These are phyloP conservation scores for Andrena praecox DNA, from an alignment of 2,888 invertebrate genomes.

Conservation along the genomic window DNA sequence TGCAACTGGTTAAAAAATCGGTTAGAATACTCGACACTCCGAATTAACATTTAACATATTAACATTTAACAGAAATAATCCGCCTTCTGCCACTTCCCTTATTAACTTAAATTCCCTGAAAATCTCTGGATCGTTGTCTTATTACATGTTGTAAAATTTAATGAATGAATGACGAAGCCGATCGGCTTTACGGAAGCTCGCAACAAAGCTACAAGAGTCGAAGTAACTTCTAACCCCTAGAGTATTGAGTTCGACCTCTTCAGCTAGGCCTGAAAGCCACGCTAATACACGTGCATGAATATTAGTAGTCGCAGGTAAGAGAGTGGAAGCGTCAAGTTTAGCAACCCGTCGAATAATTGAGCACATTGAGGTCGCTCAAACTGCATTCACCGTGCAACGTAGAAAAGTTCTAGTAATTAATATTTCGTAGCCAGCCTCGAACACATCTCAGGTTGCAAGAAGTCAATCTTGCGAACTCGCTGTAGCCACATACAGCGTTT, in stretches of 20 bases:
- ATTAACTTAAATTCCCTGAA: not conserved
- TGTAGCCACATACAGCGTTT: not conserved
- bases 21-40: too few relatives aligned
- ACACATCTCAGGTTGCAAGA: not conserved
- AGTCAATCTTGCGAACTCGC: not conserved
- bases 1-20: too few relatives aligned
- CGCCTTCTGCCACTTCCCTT: not conserved
- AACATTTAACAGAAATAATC: not conserved
- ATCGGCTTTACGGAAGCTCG: slow-evolving; percentile 9
- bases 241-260: slow-evolving; percentile 27
- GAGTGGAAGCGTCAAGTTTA: not conserved
- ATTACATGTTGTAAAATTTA: not conserved
- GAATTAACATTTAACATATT: not conserved
- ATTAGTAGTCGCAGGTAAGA: not conserved
- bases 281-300: slow-evolving; percentile 12
- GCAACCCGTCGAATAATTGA: not conserved
- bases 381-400: not conserved
- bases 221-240: slow-evolving; percentile 32
- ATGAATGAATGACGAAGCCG: not conserved
- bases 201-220: slow-evolving; percentile 11
- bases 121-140: not conserved
- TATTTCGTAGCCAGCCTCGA: not conserved
- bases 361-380: not conserved
- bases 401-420: not conserved
- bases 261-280: slow-evolving; percentile 10